Evolutionary conservation across 2,113 vertebrate genomes (phyloP).

Genomic region (Craseonycteris thonglongyai): DNA sequence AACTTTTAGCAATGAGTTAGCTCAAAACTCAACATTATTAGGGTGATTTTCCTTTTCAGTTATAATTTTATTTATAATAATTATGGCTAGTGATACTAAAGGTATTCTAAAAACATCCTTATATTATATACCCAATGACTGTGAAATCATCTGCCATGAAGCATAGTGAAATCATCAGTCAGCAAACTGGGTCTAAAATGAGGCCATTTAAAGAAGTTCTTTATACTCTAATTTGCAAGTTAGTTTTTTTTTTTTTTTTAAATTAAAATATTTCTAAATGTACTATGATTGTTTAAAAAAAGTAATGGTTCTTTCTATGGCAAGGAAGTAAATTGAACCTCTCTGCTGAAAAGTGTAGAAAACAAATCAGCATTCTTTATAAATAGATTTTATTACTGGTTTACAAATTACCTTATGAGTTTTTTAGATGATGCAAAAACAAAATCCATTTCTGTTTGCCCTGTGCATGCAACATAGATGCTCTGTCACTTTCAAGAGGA

Average conservation of each 20-base stretch:
- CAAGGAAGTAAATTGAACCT: constrained; percentile 69
- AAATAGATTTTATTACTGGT: constrained; percentile 75
- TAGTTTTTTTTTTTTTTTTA: constrained; percentile 62
- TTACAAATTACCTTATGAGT: constrained; percentile 72
- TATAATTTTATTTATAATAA: constrained; percentile 60
- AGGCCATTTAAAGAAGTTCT: constrained; percentile 67
- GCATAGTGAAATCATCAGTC: constrained; percentile 35
- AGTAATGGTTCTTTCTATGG: constrained; percentile 66
- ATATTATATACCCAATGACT: constrained; percentile 9
- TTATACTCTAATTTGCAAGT: constrained; percentile 72
- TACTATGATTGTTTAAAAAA: constrained; percentile 70
- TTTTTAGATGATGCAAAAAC: constrained; percentile 68
- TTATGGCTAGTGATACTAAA: constrained; percentile 14
- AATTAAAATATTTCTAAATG: constrained; percentile 76
- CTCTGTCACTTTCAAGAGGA: constrained; percentile 65
- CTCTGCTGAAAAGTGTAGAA: constrained; percentile 68
- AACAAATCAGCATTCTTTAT: constrained; percentile 78
- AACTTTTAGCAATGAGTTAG: not conserved
- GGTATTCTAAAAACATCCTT: constrained; percentile 22
- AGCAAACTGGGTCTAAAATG: constrained; percentile 67
- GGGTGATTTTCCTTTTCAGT: not conserved
- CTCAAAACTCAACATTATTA: not conserved
- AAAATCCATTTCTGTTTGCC: constrained; percentile 53
- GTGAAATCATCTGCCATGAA: constrained; percentile 40
- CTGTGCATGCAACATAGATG: constrained; percentile 40